These are phyloP conservation scores for Aethes cnicana DNA, from an alignment of 2,888 invertebrate genomes.

Conservation along the genomic window DNA sequence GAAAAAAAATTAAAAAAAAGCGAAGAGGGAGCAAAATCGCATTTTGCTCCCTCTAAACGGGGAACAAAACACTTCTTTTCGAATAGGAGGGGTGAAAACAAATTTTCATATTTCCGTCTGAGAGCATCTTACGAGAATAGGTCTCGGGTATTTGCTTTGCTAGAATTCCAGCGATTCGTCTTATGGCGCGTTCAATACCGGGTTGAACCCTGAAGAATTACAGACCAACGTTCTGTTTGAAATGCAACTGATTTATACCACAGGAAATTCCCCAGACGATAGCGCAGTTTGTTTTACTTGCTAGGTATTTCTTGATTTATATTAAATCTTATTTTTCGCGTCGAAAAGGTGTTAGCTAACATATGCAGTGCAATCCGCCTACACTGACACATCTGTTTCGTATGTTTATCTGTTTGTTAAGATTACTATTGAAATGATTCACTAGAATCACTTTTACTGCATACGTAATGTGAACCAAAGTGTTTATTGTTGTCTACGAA, in stretches of 20 bases:
- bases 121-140: not conserved
- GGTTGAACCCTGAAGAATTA: constrained; percentile 15
- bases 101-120: too few species aligned
- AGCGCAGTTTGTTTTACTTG: constrained; percentile 22
- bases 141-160: not conserved
- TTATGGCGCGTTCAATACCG: constrained; percentile 8
- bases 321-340: constrained; percentile 18
- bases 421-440: constrained; percentile 1
- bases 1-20: too few species aligned
- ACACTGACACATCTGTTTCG: constrained; percentile 20
- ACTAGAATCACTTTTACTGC: constrained; percentile 11
- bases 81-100: too few species aligned
- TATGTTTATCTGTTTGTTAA: constrained; percentile 16
- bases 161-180: constrained; percentile 23
- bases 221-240: constrained; percentile 28
- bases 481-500: constrained; percentile 3
- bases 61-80: too few species aligned
- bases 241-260: constrained; percentile 27
- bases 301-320: constrained; percentile 13
- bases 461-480: not conserved
- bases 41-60: too few species aligned
- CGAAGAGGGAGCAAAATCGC: too few species aligned
- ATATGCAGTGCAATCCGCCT: constrained; percentile 16
- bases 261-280: constrained; percentile 27
- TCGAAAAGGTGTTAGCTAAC: constrained; percentile 7